These are phyloP conservation scores for Thamnaconus septentrionalis DNA, from an alignment of 2,113 vertebrate species.

Conservation along the genomic window DNA sequence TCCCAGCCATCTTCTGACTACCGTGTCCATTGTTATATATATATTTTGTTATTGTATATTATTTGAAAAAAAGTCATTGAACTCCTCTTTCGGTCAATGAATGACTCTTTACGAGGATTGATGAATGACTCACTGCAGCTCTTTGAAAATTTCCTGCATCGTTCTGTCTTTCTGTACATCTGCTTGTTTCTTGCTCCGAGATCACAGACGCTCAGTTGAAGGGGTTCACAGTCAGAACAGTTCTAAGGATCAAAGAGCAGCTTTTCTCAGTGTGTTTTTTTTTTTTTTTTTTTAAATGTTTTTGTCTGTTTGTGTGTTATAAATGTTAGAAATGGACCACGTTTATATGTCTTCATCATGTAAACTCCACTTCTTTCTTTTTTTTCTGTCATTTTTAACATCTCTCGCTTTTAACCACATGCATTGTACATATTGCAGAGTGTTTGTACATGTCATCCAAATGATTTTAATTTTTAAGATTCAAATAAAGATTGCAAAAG, in stretches of 20 bases:
- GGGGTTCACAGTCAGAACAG: background rate
- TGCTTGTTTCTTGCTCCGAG: constrained; percentile 3
- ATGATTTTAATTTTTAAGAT: constrained; percentile 47
- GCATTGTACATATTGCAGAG: constrained; percentile 61
- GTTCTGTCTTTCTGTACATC: background rate
- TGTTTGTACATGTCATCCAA: constrained; percentile 40
- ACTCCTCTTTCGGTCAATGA: constrained; percentile 3
- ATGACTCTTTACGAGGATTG: too few species aligned
- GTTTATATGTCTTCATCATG: constrained; percentile 53
- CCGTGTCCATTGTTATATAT: constrained; percentile 19
- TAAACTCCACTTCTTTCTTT: constrained; percentile 37
- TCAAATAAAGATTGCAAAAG: constrained; percentile 63
- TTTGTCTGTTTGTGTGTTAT: constrained; percentile 33
- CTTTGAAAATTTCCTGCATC: background rate
- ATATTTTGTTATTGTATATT: background rate
- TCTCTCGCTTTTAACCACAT: constrained; percentile 15
- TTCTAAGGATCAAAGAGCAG: constrained; percentile 2
- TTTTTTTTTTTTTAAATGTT: background rate
- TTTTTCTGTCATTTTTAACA: constrained; percentile 41
- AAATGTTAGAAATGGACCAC: constrained; percentile 32
- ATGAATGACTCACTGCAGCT: background rate
- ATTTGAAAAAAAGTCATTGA: constrained; percentile 3
- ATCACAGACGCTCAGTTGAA: background rate
- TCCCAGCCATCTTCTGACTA: background rate
- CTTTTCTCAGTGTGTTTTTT: constrained; percentile 20